These are phyloP conservation scores for Cotesia glomerata DNA, from an alignment of 1,140 invertebrate species.

Conservation along the genomic window DNA sequence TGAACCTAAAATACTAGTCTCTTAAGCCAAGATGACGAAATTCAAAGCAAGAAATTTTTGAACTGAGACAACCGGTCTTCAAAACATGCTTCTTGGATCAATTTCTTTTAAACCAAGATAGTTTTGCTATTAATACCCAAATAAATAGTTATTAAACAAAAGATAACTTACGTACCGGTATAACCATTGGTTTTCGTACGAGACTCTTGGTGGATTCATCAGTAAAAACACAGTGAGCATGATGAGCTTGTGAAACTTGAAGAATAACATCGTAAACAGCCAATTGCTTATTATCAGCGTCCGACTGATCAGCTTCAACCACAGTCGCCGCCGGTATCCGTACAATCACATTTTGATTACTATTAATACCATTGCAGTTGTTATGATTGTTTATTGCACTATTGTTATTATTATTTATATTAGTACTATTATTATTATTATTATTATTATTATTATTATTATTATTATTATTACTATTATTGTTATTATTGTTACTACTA, in stretches of 20 bases:
- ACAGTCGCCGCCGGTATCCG: slow-evolving; percentile 54
- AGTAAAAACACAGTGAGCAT: slow-evolving; percentile 87
- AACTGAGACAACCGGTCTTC: too few relatives aligned
- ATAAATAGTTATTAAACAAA: slow-evolving; percentile 9
- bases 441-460: slow-evolving; percentile 43
- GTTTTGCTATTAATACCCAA: too few relatives aligned
- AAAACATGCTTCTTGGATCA: too few relatives aligned
- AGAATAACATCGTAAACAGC: slow-evolving; percentile 87
- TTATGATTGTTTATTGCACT: slow-evolving; percentile 45
- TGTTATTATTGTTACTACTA: slow-evolving; percentile 40
- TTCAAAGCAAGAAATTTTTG: too few relatives aligned
- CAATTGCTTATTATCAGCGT: slow-evolving; percentile 67
- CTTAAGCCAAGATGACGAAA: too few relatives aligned
- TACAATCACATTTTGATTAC: slow-evolving; percentile 46
- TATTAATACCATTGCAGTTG: slow-evolving; percentile 44
- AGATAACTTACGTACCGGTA: slow-evolving; percentile 64
- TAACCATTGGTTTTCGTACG: slow-evolving; percentile 74
- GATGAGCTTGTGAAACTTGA: slow-evolving; percentile 88
- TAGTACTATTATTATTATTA: slow-evolving; percentile 35
- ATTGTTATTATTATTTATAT: slow-evolving; percentile 29
- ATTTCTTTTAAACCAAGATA: too few relatives aligned
- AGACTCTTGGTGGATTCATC: slow-evolving; percentile 81
- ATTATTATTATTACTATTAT: slow-evolving; percentile 29
- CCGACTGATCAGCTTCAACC: slow-evolving; percentile 59
- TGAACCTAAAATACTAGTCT: too few relatives aligned